A percentile compares a stretch with the other conserved stretches of the same genome.
These are phyloP conservation scores for Ceuthmochares aereus DNA, from an alignment of 2,113 vertebrate genomes.

Conservation along the genomic window DNA sequence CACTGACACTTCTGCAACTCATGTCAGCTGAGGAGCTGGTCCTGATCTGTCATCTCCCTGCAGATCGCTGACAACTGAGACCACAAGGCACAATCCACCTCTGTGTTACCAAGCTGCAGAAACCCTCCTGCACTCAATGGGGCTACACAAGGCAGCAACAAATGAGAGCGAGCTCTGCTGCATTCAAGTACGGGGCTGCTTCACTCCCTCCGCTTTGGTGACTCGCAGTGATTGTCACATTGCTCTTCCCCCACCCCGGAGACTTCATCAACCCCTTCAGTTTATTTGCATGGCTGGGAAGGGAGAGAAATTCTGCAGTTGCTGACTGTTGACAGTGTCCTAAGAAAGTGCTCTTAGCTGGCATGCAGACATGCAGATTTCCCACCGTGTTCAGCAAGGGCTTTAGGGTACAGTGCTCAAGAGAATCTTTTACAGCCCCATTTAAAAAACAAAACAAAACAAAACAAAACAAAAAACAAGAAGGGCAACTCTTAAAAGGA, in stretches of 20 bases:
- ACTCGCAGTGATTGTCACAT: neutral
- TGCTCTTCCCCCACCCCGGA: neutral
- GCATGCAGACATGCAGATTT: neutral
- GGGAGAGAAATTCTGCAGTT: neutral
- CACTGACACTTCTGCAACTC: constrained; percentile 5
- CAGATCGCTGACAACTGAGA: constrained; percentile 14
- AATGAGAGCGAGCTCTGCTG: neutral
- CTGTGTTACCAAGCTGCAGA: neutral
- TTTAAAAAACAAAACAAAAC: no score
- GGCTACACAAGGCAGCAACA: fast-evolving
- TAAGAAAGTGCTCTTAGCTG: neutral
- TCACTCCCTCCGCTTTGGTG: neutral
- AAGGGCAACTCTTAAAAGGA: neutral
- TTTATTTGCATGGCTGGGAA: constrained; percentile 1
- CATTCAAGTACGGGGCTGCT: neutral
- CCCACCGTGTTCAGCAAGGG: neutral
- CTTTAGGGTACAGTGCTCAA: neutral
- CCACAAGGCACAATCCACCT: constrained; percentile 6
- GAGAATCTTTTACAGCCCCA: neutral
- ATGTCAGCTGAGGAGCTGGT: constrained; percentile 15
- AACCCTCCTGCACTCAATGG: neutral
- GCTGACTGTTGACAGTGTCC: neutral
- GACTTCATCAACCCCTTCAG: neutral
- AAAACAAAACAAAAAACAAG: neutral
- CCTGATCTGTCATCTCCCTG: constrained; percentile 26